Base-by-base conservation (phyloP, 2,888 invertebrate genomes). In the Graphium colonna region DNA sequence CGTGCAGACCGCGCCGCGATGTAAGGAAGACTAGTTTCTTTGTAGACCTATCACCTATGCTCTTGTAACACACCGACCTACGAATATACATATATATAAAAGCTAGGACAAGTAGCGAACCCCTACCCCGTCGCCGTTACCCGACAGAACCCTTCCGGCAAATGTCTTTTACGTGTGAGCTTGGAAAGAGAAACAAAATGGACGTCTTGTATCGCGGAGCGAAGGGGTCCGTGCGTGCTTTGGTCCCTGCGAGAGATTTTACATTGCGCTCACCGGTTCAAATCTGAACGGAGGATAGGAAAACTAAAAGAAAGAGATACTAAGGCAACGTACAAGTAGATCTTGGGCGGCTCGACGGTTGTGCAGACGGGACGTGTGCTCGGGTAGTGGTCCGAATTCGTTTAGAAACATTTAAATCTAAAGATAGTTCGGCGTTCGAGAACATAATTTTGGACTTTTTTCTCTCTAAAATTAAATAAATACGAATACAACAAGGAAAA, bases 1-100 rank as follows among this genome's bases (percentile, higher is more conserved):
- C 71, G 81, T 75, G 83, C 77, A 75, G 79, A 68, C 62, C 72
- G 66, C 77, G 68, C 66, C 69, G 60, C 70, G 63, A 65, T 67
- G 79, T 75, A 85, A 87, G 88, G 88, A 88, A 88, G 88, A 88
- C 88, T 88, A 88, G 88, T 87, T 82, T 83, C 80, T 77, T 80
- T 85, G 82, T 82, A 82, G 80, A 82, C 21, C 5, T 80, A 87
- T 86, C 86, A 86, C 87, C 81, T 84, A 75, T 73, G 21, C 75
- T 81, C 78, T 82, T 79, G 80, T 75, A 72, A 74, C 72, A 77
- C 75, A 70, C 69, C 77, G 76, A 79, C 77, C 70, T 83, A 86
- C 82, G 80, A 84, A 83, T 7, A 31, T 79, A 85, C 80, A 80
- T 79, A 85, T 80, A 80, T 78, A 75, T 75, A 79, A 81, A 84